Base-by-base conservation (phyloP, 2,888 invertebrate species). In the Cosmopolites sordidus region DNA sequence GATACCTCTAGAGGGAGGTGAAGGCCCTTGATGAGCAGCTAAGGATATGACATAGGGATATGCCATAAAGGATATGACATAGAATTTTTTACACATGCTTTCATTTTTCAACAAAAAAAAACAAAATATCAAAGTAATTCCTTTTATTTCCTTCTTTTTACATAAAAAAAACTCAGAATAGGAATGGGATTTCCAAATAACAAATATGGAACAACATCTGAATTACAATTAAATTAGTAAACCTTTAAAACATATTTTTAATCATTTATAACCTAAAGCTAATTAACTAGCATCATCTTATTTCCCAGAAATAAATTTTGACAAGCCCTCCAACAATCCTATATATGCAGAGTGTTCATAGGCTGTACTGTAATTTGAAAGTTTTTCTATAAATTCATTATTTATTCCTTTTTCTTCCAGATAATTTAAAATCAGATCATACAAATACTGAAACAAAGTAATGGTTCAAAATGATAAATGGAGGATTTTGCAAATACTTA, bases 261-360 rank as follows among this genome's bases (percentile, higher is more conserved):
- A 27, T 39, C 43, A 18, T 14, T 42, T 29, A 30, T n/a, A 40
- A 18, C 37, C n/a, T 38, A 27, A 47, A 18, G 14, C 40, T 48
- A 45, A 39, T 39, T 47, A 33, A 40, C 48, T 40, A 45, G 22
- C 8, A 51, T 12, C 5, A 14, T 17, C 56, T 64, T 65, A 73
- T 58, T 73, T 85, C 62, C 80, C 82, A 54, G 83, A 78, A 48
- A 91, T 87, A 75, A 95, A 96, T 63, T 87, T 87, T 47, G 92
- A 92, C 44, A 97, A 77, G 38, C 84, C 82, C 73, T 94, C 90
- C 47, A 99, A 78, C 22, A 99, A 79, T 52, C 83, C 83, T 69
- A 99, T 89, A 74, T 98, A 99, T 1, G 89, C 85, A 1, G 85
- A 79, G 73, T 98, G 97, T 74, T 99, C 98, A 70, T 95, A 95